Evolutionary conservation across 2,797 vertebrate species (phyloP), one percentile per base, ranked within the genome.

Genomic region (Novumbra hubbsi): DNA sequence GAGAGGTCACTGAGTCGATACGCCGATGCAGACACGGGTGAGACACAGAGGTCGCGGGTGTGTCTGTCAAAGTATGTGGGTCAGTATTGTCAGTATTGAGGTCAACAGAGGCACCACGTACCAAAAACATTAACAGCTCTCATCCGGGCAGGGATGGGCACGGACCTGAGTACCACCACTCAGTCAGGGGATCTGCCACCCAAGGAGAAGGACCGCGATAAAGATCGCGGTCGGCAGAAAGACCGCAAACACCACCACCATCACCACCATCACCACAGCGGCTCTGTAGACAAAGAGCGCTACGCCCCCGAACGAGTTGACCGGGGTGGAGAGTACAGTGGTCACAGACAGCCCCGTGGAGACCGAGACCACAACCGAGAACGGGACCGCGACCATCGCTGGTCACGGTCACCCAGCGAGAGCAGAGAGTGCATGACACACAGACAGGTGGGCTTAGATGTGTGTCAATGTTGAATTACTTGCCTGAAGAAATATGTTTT

Each of bases 401-500:
- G 96, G 96, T 96, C 96, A 2, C 93, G 96, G 74, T 98, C 96
- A 0, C 96, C 96, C 80, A 98, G 97, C 28, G 96, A 96, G 86
- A 96, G 96, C 73, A 92, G 96, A 0, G 96, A 98, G 49, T 96
- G 95, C 84, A 73, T 93, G 82, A 85, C 95, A n/a, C 96, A 96
- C 89, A 93, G 96, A 94, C 97, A 98, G 96, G 97, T 98, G 96
- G 95, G 96, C 91, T 86, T 80, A 74, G 19, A 34, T 64, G 28
- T 27, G 28, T 64, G 17, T n/a, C 19, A 17, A 67, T 41, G 73
- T 24, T 57, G 21, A 11, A 14, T 2, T 19, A n/a, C 50, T 19
- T 55, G 19, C 50, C 50, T 55, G 34, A 38, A 38, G 8, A 38
- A 32, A 52, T 19, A 19, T 7, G 4, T 55, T 55, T n/a, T 55